Conservation (phyloP, 2,797 vertebrate genomes). For the Champsocephalus gunnari region DNA sequence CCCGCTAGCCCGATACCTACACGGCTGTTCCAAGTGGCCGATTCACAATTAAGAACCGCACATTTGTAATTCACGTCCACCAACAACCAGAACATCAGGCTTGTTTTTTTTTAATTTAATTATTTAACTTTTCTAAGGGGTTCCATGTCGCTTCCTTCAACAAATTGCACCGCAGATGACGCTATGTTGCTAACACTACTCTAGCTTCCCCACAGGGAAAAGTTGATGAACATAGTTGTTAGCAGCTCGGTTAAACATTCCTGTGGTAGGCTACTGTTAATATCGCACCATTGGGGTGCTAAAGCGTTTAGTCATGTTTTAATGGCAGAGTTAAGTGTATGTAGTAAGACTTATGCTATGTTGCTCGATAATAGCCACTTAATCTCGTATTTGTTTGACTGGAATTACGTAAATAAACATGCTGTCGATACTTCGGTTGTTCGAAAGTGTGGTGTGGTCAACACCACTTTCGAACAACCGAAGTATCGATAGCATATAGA, state of each 20-base stretch:
- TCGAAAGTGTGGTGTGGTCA: background rate
- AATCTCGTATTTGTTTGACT: background rate
- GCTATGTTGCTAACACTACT: constrained; percentile 30
- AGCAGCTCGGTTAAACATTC: background rate
- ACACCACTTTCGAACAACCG: too few species aligned
- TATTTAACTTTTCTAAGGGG: background rate
- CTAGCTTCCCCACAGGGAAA: background rate
- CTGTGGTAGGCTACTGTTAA: background rate
- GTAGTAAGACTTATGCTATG: background rate
- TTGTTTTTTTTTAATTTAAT: rapidly evolving
- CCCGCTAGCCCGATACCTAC: constrained; percentile 33
- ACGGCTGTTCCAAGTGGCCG: background rate
- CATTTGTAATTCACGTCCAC: rapidly evolving
- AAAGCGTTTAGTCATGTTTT: background rate
- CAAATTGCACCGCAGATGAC: background rate
- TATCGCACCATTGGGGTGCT: background rate
- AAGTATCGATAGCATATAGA: background rate
- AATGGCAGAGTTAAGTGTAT: too few species aligned
- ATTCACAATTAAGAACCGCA: rapidly evolving
- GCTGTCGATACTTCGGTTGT: background rate
- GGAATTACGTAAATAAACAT: background rate
- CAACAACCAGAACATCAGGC: rapidly evolving
- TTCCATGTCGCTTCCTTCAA: background rate
- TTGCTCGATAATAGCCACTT: background rate
- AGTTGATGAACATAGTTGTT: background rate